Evolutionary conservation across 1,140 invertebrate genomes (phyloP).

Genomic region (Panagrolaimus sp.): DNA sequence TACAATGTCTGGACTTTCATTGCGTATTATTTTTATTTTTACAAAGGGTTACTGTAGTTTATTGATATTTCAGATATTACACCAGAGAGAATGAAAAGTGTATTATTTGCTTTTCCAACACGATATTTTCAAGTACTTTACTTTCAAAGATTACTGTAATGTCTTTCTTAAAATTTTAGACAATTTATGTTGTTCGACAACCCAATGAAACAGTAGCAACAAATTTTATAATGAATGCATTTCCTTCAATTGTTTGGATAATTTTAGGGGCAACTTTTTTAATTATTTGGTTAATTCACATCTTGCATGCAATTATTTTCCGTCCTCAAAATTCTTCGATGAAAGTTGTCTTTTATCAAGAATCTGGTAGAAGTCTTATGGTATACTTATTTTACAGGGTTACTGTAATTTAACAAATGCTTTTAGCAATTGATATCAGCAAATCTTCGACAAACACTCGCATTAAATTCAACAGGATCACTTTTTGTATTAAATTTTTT

Average conservation of each 20-base stretch:
- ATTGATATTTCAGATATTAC: constrained; percentile 19
- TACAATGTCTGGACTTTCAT: constrained; percentile 32
- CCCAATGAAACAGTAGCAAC: constrained; percentile 27
- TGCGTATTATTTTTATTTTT: neutral
- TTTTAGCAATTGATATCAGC: constrained; percentile 23
- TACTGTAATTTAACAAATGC: neutral
- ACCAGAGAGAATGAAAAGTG: constrained; percentile 26
- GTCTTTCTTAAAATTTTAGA: constrained; percentile 16
- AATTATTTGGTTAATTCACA: neutral
- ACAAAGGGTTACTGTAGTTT: too few species aligned
- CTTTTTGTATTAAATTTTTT: constrained; percentile 26
- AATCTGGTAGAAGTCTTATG: constrained; percentile 10
- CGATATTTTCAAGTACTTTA: constrained; percentile 29
- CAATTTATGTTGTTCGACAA: constrained; percentile 28
- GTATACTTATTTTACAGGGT: neutral
- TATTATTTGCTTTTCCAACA: constrained; percentile 30
- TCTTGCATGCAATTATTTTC: neutral
- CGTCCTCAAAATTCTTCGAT: neutral
- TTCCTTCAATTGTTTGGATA: constrained; percentile 15
- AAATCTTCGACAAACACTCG: constrained; percentile 26
- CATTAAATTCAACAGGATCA: constrained; percentile 22
- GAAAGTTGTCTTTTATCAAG: neutral
- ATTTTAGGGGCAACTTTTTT: constrained; percentile 21
- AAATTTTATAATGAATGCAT: constrained; percentile 31
- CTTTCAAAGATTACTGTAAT: neutral